Percentiles rank a stretch among this genome's conserved stretches.
phyloP scores from a whole-genome alignment of 2,113 vertebrate genomes.

The Girardinichthys multiradiatus region DNA sequence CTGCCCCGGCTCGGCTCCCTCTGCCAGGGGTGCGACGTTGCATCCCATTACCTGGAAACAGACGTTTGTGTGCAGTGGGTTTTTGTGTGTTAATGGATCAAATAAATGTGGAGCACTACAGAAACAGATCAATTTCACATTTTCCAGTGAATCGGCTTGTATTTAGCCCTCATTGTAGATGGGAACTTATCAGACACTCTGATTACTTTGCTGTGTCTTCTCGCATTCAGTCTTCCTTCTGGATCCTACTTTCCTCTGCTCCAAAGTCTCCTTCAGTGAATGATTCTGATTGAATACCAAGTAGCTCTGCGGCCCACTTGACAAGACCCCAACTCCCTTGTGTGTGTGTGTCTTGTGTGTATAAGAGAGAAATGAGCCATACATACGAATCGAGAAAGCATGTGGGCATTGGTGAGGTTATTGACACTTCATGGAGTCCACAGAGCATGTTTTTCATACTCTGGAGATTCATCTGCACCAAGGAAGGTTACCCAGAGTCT shows the following conservation, averaged over 20 bases:
- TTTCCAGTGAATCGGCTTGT: neutral
- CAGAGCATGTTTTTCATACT: slow-evolving; percentile 34
- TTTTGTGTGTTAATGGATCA: slow-evolving; percentile 57
- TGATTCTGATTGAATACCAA: slow-evolving; percentile 77
- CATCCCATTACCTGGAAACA: slow-evolving; percentile 60
- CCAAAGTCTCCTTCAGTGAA: slow-evolving; percentile 50
- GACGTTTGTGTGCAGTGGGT: slow-evolving; percentile 21
- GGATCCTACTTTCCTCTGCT: slow-evolving; percentile 60
- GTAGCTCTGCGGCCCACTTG: slow-evolving; percentile 76
- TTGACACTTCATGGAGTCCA: slow-evolving; percentile 49
- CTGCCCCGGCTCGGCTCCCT: slow-evolving; percentile 54
- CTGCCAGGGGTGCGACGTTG: slow-evolving; percentile 61
- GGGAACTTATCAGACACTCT: slow-evolving; percentile 24
- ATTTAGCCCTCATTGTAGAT: slow-evolving; percentile 22
- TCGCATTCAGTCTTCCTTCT: slow-evolving; percentile 47
- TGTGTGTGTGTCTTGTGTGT: slow-evolving; percentile 25
- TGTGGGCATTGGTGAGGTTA: slow-evolving; percentile 54
- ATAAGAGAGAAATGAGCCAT: slow-evolving; percentile 2
- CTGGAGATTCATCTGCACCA: slow-evolving; percentile 13
- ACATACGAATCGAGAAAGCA: slow-evolving; percentile 16
- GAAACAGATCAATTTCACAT: slow-evolving; percentile 20
- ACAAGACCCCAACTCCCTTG: slow-evolving; percentile 61
- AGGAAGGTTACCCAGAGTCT: slow-evolving; percentile 44
- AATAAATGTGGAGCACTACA: slow-evolving; percentile 60
- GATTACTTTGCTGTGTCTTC: slow-evolving; percentile 45